A percentile compares a stretch with the other conserved stretches of the same genome.
These are phyloP conservation scores for Montipora sp. DNA, from an alignment of 64 coral and sea anemone species.

Conservation along the genomic window DNA sequence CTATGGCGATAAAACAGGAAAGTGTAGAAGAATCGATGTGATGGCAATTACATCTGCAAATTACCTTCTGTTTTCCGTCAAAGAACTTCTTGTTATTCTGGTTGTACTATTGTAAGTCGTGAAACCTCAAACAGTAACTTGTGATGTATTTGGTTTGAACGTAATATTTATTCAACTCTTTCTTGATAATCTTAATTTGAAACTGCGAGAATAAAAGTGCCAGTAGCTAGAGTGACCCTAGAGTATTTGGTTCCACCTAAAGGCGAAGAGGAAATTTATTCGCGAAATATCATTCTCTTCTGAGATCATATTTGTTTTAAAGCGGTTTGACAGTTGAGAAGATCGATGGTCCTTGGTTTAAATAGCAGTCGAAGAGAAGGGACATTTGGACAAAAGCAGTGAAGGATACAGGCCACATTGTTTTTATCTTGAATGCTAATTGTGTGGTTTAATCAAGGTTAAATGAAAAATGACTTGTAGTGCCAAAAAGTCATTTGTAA, in stretches of 20 bases:
- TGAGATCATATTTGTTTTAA: not conserved
- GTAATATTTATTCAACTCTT: not conserved
- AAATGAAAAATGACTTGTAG: not conserved
- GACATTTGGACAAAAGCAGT: not conserved
- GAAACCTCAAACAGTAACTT: not conserved
- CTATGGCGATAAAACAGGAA: not conserved
- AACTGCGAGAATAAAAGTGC: too few relatives aligned
- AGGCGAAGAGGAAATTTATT: not conserved
- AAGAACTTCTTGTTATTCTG: too few relatives aligned
- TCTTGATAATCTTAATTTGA: not conserved
- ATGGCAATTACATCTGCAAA: too few relatives aligned
- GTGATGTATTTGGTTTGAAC: not conserved
- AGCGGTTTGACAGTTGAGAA: not conserved
- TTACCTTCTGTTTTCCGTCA: too few relatives aligned
- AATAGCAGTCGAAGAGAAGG: not conserved
- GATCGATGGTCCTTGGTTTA: not conserved
- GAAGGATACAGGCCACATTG: not conserved
- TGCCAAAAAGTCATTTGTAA: not conserved
- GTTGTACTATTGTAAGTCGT: not conserved
- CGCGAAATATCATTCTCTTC: not conserved
- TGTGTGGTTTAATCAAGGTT: slow-evolving; percentile 1
- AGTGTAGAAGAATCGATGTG: not conserved
- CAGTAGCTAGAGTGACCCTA: too few relatives aligned
- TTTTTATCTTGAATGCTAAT: slow-evolving; percentile 11
- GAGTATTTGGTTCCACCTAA: not conserved